Conservation (phyloP, 2,113 vertebrate genomes). For the Silurus asotus region DNA sequence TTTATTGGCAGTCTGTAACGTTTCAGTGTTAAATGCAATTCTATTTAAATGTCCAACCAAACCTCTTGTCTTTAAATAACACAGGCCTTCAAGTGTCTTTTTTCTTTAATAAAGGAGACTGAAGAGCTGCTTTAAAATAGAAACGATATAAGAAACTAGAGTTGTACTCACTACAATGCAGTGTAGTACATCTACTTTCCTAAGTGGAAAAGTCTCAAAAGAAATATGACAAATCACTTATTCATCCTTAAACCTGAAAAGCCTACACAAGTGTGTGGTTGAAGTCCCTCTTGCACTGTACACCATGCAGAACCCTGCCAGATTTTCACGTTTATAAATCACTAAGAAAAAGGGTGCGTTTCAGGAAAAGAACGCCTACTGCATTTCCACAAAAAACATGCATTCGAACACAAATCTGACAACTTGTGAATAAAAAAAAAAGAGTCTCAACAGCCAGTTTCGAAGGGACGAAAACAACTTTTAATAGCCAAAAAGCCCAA, state of each 20-base stretch:
- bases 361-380: not conserved
- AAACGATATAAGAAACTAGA: not conserved
- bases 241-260: not conserved
- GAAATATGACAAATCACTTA: not conserved
- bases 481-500: not conserved
- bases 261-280: not conserved
- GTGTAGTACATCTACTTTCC: not conserved
- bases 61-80: not conserved
- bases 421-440: not conserved
- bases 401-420: conserved; percentile 1
- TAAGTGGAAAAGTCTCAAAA: not conserved
- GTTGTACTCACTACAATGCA: not conserved
- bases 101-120: not conserved
- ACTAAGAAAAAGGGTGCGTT: not conserved
- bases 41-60: not conserved
- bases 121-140: not conserved
- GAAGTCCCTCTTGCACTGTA: not conserved
- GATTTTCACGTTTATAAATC: not conserved
- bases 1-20: not conserved
- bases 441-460: not conserved
- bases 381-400: not conserved
- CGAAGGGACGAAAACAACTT: not conserved
- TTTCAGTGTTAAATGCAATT: not conserved
- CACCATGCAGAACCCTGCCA: not conserved
- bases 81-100: not conserved